Conservation (phyloP, 2,888 invertebrate species). For the Melieria omissa region DNA sequence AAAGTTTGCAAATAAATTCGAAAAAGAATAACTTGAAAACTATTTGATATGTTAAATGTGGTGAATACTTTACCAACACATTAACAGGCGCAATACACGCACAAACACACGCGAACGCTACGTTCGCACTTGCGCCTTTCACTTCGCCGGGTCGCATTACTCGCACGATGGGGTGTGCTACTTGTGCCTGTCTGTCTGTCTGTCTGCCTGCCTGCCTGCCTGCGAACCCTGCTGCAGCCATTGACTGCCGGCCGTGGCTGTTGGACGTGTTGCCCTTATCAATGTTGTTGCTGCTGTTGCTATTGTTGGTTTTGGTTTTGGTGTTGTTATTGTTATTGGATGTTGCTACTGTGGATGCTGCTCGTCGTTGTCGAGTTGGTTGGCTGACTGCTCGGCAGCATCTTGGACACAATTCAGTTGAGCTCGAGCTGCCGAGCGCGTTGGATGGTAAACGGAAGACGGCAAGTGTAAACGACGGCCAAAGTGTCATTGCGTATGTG, state of each 20-base stretch:
- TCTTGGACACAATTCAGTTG: constrained; percentile 49
- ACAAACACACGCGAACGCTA: neutral
- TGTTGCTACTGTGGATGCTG: too few species aligned
- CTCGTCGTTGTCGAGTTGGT: too few species aligned
- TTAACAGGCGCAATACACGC: neutral
- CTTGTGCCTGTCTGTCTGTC: constrained; percentile 7
- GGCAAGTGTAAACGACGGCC: constrained; percentile 25
- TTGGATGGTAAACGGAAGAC: constrained; percentile 44
- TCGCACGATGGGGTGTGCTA: neutral
- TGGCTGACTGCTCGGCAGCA: constrained; percentile 15
- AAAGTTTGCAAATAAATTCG: too few species aligned
- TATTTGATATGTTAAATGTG: too few species aligned
- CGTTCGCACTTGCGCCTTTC: constrained; percentile 21
- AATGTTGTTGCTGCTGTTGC: neutral
- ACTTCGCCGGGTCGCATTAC: neutral
- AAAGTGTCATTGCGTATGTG: too few species aligned
- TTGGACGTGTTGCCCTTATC: neutral
- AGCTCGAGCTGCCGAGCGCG: constrained; percentile 54
- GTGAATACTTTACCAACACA: too few species aligned
- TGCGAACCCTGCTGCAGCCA: too few species aligned
- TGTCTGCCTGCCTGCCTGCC: neutral
- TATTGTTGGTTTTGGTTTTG: neutral
- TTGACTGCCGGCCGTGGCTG: neutral
- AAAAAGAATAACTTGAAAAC: too few species aligned
- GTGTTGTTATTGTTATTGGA: too few species aligned